These are phyloP conservation scores for Hylyphantes graminicola DNA, from an alignment of 1,140 invertebrate species.

Conservation along the genomic window DNA sequence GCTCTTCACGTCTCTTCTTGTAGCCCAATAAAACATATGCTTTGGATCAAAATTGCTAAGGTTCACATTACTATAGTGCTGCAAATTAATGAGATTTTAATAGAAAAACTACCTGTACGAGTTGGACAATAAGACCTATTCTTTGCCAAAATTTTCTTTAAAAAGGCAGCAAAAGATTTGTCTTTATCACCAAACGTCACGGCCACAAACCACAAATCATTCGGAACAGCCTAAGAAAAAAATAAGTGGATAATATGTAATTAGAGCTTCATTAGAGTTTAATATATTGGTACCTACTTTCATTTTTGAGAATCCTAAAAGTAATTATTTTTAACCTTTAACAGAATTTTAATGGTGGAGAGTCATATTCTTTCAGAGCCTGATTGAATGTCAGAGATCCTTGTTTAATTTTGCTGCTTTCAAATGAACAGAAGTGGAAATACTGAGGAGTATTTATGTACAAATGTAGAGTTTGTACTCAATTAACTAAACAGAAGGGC, in stretches of 20 bases:
- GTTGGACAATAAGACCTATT: slow-evolving; percentile 19
- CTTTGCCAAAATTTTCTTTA: slow-evolving; percentile 63
- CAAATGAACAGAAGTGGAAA: not conserved
- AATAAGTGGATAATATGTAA: not conserved
- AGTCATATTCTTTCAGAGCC: not conserved
- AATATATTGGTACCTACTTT: no score
- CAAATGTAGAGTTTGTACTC: no score
- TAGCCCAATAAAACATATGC: not conserved
- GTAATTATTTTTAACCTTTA: not conserved
- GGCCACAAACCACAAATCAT: slow-evolving; percentile 68
- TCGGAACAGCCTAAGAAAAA: slow-evolving; percentile 66
- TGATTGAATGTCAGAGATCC: not conserved
- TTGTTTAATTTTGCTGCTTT: slow-evolving; percentile 6
- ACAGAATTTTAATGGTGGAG: not conserved
- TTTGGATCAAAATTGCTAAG: not conserved
- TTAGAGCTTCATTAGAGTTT: not conserved
- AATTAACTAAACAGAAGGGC: not conserved
- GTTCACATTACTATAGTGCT: not conserved
- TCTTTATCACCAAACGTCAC: slow-evolving; percentile 67
- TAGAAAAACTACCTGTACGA: slow-evolving; percentile 27
- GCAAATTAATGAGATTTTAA: not conserved
- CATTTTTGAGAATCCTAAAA: no score
- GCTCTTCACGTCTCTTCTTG: not conserved
- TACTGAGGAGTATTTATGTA: no score
- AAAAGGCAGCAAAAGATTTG: slow-evolving; percentile 65